A percentile compares a stretch with the other conserved stretches of the same genome.
Evolutionary conservation across 1,140 invertebrate genomes (phyloP).

Genomic region (Bombus huntii): DNA sequence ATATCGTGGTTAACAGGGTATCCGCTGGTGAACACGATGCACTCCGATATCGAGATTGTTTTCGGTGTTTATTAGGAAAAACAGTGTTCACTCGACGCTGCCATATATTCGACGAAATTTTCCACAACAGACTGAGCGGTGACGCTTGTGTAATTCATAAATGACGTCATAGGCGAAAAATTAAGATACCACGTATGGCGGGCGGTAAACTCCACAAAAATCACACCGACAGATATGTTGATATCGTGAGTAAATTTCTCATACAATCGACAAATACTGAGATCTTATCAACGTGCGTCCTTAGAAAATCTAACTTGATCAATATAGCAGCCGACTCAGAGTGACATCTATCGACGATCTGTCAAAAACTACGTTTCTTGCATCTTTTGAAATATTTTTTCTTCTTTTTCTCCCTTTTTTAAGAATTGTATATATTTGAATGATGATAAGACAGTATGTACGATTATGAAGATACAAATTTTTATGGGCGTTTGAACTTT

Average conservation of each 20-base stretch:
- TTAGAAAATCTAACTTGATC: slow-evolving; percentile 71
- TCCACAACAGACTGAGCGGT: slow-evolving; percentile 69
- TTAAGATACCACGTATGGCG: slow-evolving; percentile 40
- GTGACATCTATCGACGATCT: slow-evolving; percentile 61
- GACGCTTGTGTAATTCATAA: slow-evolving; percentile 72
- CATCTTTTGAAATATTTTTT: neutral
- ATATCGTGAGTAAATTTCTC: slow-evolving; percentile 39
- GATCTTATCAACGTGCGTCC: slow-evolving; percentile 68
- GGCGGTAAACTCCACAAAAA: slow-evolving; percentile 8
- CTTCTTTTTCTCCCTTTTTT: neutral
- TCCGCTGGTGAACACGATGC: neutral
- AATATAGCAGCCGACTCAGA: slow-evolving; percentile 61
- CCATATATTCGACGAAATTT: slow-evolving; percentile 63
- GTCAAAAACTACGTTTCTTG: slow-evolving; percentile 25
- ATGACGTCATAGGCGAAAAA: slow-evolving; percentile 68
- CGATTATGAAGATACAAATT: neutral
- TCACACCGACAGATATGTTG: slow-evolving; percentile 32
- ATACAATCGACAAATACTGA: slow-evolving; percentile 59
- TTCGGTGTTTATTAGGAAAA: slow-evolving; percentile 27
- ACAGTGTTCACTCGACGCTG: slow-evolving; percentile 17
- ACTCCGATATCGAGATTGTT: neutral
- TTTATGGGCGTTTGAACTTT: neutral
- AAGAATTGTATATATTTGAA: neutral
- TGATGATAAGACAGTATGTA: neutral
- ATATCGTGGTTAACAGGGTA: neutral